Conservation (phyloP, 2,113 vertebrate species). For the Thunnus maccoyii region DNA sequence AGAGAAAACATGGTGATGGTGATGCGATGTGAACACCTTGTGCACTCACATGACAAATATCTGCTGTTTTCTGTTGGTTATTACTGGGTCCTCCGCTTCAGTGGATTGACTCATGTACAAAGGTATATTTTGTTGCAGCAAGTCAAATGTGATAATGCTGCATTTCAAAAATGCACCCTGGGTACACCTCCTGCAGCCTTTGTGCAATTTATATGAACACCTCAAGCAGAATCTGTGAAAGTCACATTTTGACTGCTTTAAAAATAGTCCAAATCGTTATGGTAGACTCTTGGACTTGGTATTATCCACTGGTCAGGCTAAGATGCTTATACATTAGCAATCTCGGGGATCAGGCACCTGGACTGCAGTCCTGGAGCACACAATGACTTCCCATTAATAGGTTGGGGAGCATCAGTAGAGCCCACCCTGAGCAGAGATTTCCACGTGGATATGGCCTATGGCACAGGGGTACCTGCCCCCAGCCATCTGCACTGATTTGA, state of each 20-base stretch:
- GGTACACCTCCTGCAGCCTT: not conserved
- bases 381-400: slow-evolving; percentile 82
- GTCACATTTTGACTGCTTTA: slow-evolving; percentile 23
- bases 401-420: slow-evolving; percentile 72
- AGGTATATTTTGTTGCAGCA: slow-evolving; percentile 7
- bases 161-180: slow-evolving; percentile 11
- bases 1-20: not conserved
- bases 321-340: slow-evolving; percentile 77
- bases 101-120: not conserved
- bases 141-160: slow-evolving; percentile 12
- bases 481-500: slow-evolving; percentile 84
- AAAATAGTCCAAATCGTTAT: slow-evolving; percentile 55
- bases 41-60: not conserved
- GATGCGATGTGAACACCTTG: not conserved
- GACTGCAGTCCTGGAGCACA: slow-evolving; percentile 72
- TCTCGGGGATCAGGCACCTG: slow-evolving; percentile 54
- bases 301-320: slow-evolving; percentile 74
- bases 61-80: not conserved
- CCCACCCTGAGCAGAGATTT: slow-evolving; percentile 80
- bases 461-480: slow-evolving; percentile 80
- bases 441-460: slow-evolving; percentile 81
- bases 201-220: slow-evolving; percentile 16
- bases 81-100: not conserved
- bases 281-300: slow-evolving; percentile 47
- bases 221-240: slow-evolving; percentile 31